Percentiles rank a stretch among this genome's conserved stretches.
Evolutionary conservation across 2,797 vertebrate species (phyloP).

Genomic region (Rhincodon typus): DNA sequence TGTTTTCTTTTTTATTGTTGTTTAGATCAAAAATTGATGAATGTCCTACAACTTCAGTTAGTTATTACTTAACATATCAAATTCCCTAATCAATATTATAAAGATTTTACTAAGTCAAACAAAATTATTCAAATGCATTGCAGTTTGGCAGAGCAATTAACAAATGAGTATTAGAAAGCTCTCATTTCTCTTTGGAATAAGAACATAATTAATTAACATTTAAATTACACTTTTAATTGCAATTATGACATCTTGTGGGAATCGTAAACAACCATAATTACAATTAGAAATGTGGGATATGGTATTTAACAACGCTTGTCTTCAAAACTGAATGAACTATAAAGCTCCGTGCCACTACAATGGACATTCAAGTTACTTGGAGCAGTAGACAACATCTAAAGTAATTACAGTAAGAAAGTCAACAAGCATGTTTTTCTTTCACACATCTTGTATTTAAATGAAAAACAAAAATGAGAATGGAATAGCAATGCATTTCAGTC

Average conservation of each 20-base stretch:
- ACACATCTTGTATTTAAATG: neutral
- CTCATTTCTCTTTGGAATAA: slow-evolving; percentile 66
- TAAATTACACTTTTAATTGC: slow-evolving; percentile 96
- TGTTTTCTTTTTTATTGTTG: neutral
- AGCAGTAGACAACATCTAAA: neutral
- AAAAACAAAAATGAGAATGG: neutral
- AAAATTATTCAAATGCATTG: slow-evolving; percentile 36
- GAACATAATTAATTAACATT: slow-evolving; percentile 99
- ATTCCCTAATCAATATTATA: slow-evolving; percentile 38
- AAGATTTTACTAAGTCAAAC: slow-evolving; percentile 37
- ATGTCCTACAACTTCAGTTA: slow-evolving; percentile 25
- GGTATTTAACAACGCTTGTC: slow-evolving; percentile 24
- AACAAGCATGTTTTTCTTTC: neutral
- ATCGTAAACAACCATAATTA: slow-evolving; percentile 86
- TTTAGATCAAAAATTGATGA: slow-evolving; percentile 10
- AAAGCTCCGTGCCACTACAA: neutral
- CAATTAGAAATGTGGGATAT: slow-evolving; percentile 89
- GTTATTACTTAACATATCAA: slow-evolving; percentile 36
- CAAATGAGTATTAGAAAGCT: slow-evolving; percentile 35
- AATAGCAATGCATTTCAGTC: neutral
- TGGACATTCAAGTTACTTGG: neutral
- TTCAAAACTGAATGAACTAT: neutral
- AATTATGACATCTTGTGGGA: slow-evolving; percentile 86
- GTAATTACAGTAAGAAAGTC: neutral
- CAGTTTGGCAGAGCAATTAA: slow-evolving; percentile 35